Conservation (phyloP, 1,140 invertebrate species). For the Acromyrmex echinatior region DNA sequence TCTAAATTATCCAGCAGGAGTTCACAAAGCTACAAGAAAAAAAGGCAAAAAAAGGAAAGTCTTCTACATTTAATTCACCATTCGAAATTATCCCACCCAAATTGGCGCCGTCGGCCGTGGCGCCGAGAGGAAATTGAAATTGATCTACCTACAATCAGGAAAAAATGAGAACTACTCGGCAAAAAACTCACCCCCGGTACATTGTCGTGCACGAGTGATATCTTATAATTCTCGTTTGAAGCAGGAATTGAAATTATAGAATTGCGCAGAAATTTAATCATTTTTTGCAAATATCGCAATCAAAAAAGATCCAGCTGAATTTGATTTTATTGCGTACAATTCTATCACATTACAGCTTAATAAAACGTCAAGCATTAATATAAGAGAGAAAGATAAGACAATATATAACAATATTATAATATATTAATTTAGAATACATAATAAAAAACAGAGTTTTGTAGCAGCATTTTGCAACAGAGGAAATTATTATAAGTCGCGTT, state of each 20-base stretch:
- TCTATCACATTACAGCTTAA: background rate
- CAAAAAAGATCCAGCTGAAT: background rate
- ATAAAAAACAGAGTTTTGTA: background rate
- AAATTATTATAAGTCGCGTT: background rate
- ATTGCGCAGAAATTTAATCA: background rate
- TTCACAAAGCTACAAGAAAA: background rate
- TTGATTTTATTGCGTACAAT: background rate
- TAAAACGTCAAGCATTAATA: background rate
- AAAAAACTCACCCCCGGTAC: conserved; percentile 8
- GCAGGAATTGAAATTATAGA: conserved; percentile 16
- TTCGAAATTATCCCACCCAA: conserved; percentile 15
- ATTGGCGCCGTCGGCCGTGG: conserved; percentile 26
- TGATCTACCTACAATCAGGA: conserved; percentile 21
- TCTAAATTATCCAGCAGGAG: conserved; percentile 11
- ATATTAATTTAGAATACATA: background rate
- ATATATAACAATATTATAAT: background rate
- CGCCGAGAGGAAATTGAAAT: conserved; percentile 44
- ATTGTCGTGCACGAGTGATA: conserved; percentile 11
- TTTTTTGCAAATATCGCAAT: background rate
- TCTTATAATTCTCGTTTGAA: background rate
- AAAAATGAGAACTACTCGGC: conserved; percentile 13
- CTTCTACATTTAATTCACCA: conserved; percentile 12
- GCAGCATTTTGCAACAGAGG: background rate
- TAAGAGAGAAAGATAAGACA: background rate
- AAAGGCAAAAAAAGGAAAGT: background rate